A percentile compares a stretch with the other conserved stretches of the same genome.
phyloP scores from a whole-genome alignment of 2,797 vertebrate species.

The Microctenopoma steveboyesi region DNA sequence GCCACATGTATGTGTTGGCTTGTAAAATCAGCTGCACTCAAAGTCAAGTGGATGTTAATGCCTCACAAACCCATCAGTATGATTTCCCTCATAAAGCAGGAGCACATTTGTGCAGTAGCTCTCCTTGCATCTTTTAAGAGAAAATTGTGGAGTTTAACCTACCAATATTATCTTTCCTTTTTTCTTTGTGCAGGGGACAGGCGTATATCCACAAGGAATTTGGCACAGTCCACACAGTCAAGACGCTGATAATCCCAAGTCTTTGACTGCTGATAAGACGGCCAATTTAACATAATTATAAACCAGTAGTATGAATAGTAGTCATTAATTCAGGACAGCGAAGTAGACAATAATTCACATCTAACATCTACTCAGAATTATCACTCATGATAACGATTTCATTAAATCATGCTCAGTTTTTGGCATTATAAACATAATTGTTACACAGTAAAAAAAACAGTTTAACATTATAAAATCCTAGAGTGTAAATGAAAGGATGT shows the following conservation, averaged over 20 bases:
- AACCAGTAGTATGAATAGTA: slow-evolving; percentile 83
- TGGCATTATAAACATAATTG: slow-evolving; percentile 99
- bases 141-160: slow-evolving; percentile 87
- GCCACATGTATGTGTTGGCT: slow-evolving; percentile 82
- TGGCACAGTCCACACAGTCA: slow-evolving; percentile 79
- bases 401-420: slow-evolving; percentile 92
- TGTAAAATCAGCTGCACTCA: slow-evolving; percentile 79
- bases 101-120: slow-evolving; percentile 77
- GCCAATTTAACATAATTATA: slow-evolving; percentile 89
- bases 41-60: slow-evolving; percentile 88
- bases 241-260: slow-evolving; percentile 85
- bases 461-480: slow-evolving; percentile 92
- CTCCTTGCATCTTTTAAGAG: slow-evolving; percentile 83
- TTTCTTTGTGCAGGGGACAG: slow-evolving; percentile 80
- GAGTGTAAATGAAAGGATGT: slow-evolving; percentile 88
- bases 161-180: slow-evolving; percentile 82
- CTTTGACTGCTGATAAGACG: slow-evolving; percentile 86
- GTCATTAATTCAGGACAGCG: slow-evolving; percentile 81
- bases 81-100: slow-evolving; percentile 81
- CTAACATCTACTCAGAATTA: slow-evolving; percentile 83
- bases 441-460: slow-evolving; percentile 89
- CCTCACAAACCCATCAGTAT: slow-evolving; percentile 77
- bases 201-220: slow-evolving; percentile 81
- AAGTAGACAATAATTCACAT: slow-evolving; percentile 83
- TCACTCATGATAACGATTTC: slow-evolving; percentile 82